Evolutionary conservation across 1,140 invertebrate genomes (phyloP).

Genomic region (Vanessa atalanta): DNA sequence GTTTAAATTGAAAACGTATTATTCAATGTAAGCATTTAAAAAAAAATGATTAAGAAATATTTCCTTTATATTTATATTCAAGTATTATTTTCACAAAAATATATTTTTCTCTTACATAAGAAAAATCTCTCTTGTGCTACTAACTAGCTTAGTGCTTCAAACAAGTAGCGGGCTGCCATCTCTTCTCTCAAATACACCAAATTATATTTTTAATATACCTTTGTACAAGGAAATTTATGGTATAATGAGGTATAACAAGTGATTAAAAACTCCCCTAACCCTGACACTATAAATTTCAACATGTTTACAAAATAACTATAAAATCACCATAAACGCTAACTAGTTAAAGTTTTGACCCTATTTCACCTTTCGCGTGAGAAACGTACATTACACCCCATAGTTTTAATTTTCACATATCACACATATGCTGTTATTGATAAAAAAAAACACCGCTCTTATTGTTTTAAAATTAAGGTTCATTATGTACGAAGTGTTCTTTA

Average conservation of each 20-base stretch:
- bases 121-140: neutral
- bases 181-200: neutral
- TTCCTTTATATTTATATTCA: too few relatives aligned
- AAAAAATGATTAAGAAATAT: too few relatives aligned
- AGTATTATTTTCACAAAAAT: too few relatives aligned
- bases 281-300: conserved; percentile 39
- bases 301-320: conserved; percentile 43
- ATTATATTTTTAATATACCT: conserved; percentile 10
- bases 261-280: conserved; percentile 32
- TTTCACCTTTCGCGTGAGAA: conserved; percentile 54
- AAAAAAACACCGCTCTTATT: conserved; percentile 25
- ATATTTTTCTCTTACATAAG: neutral
- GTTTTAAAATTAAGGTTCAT: conserved; percentile 18
- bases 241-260: conserved; percentile 26
- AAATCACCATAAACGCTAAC: conserved; percentile 42
- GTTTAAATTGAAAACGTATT: too few relatives aligned
- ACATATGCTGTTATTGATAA: conserved; percentile 53
- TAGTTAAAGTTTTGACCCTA: conserved; percentile 39
- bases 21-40: too few relatives aligned
- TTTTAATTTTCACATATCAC: conserved; percentile 62
- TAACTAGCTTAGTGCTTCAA: neutral
- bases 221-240: conserved; percentile 29
- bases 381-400: conserved; percentile 45
- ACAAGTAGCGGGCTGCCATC: neutral
- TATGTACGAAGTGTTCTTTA: conserved; percentile 3